Percentiles rank a stretch among this genome's conserved stretches.
Evolutionary conservation across 2,797 vertebrate genomes (phyloP).

Genomic region (Onychomys leucogaster): DNA sequence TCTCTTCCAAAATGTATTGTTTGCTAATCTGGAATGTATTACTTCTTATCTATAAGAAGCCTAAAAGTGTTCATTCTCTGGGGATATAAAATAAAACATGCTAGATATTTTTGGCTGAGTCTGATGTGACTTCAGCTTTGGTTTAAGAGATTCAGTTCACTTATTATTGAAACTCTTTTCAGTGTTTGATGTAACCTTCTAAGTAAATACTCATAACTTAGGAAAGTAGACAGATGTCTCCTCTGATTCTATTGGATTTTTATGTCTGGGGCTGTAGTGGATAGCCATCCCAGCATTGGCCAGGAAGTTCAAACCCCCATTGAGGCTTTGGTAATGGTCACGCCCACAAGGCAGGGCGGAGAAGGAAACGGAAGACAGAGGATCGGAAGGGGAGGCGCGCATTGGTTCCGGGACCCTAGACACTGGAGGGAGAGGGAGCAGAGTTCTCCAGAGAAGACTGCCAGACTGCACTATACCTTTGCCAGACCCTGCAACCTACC

Average conservation of each 20-base stretch:
- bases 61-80: background rate
- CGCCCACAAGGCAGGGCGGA: too few relatives aligned
- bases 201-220: background rate
- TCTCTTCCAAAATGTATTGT: background rate
- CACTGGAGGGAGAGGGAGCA: too few relatives aligned
- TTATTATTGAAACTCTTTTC: slow-evolving; percentile 54
- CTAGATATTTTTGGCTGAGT: background rate
- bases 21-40: background rate
- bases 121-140: background rate
- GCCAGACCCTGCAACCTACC: too few relatives aligned
- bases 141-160: background rate
- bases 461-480: too few relatives aligned
- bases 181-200: background rate
- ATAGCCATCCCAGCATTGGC: too few relatives aligned
- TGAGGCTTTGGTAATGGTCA: too few relatives aligned
- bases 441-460: too few relatives aligned
- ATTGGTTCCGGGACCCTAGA: too few relatives aligned
- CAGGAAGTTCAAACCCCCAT: too few relatives aligned
- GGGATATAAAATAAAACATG: slow-evolving; percentile 3
- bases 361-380: too few relatives aligned
- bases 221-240: slow-evolving; percentile 42
- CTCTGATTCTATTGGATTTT: background rate
- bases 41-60: background rate
- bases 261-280: background rate
- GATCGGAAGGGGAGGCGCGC: too few relatives aligned